A percentile compares a stretch with the other conserved stretches of the same genome.
Conservation (phyloP, 1,140 invertebrate species). For the Stegodyphus mimosarum region DNA sequence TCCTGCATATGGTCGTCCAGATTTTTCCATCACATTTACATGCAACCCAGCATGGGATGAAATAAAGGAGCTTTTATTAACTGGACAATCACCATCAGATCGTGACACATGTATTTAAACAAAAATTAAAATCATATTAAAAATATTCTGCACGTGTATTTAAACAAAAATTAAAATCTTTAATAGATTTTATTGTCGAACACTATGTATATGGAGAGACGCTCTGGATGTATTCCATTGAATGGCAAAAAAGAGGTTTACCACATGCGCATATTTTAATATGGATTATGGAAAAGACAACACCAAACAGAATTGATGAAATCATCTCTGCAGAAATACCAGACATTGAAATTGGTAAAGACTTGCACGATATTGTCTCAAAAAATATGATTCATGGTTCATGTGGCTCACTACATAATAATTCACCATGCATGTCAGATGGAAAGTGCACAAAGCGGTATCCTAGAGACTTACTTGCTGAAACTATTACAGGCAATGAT, state of each 20-base stretch:
- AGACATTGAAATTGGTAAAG: constrained; percentile 4
- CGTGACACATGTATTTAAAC: no score
- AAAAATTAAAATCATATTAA: no score
- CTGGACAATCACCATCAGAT: constrained; percentile 35
- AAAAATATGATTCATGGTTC: constrained; percentile 72
- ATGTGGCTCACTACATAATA: constrained; percentile 66
- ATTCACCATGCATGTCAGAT: constrained; percentile 19
- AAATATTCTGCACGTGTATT: no score
- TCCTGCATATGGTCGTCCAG: constrained; percentile 66
- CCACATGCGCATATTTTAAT: constrained; percentile 68
- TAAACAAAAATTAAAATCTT: no score
- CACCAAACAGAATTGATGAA: constrained; percentile 30
- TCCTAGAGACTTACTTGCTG: background rate
- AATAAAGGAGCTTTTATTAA: constrained; percentile 62
- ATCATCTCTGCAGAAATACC: constrained; percentile 54
- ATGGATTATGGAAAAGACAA: constrained; percentile 32
- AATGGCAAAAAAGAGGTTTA: constrained; percentile 70
- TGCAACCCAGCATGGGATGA: constrained; percentile 69
- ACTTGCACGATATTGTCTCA: constrained; percentile 12
- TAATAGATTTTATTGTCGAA: no score
- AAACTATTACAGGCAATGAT: constrained; percentile 11
- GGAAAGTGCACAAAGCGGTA: constrained; percentile 24
- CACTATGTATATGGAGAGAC: no score
- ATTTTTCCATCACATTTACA: constrained; percentile 66
- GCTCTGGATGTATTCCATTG: constrained; percentile 66